phyloP scores from a whole-genome alignment of 2,888 invertebrate species.

The Bombylius major region DNA sequence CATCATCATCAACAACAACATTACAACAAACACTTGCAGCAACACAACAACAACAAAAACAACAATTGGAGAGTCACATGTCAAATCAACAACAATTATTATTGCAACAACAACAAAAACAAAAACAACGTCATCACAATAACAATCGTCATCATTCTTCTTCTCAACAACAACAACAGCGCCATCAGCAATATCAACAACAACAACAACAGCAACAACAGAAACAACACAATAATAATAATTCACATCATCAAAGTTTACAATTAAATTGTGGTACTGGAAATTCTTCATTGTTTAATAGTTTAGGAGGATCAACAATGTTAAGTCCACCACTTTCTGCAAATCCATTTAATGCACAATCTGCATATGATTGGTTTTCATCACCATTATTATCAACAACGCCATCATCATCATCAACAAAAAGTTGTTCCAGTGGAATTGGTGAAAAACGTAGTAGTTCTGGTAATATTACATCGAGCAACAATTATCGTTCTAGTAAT shows the following conservation, averaged over 20 bases:
- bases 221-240: conserved; percentile 16
- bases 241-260: conserved; percentile 15
- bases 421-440: conserved; percentile 1
- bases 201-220: conserved; percentile 22
- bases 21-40: conserved; percentile 16
- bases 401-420: conserved; percentile 14
- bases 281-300: not conserved
- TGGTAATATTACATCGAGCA: no score
- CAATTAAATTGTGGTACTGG: conserved; percentile 11
- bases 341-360: conserved; percentile 14
- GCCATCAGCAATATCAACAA: conserved; percentile 19
- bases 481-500: not conserved
- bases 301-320: conserved; percentile 23
- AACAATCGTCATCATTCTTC: conserved; percentile 12
- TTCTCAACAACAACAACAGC: conserved; percentile 18
- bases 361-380: conserved; percentile 18
- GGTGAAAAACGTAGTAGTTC: conserved; percentile 3
- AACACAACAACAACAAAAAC: conserved; percentile 2
- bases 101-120: conserved; percentile 21
- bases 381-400: conserved; percentile 15
- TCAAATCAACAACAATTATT: conserved; percentile 12
- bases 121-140: conserved; percentile 17
- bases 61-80: not conserved
- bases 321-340: conserved; percentile 28
- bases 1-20: conserved; percentile 12